Evolutionary conservation across 2,888 invertebrate species (phyloP).

Genomic region (Rhingia rostrata): DNA sequence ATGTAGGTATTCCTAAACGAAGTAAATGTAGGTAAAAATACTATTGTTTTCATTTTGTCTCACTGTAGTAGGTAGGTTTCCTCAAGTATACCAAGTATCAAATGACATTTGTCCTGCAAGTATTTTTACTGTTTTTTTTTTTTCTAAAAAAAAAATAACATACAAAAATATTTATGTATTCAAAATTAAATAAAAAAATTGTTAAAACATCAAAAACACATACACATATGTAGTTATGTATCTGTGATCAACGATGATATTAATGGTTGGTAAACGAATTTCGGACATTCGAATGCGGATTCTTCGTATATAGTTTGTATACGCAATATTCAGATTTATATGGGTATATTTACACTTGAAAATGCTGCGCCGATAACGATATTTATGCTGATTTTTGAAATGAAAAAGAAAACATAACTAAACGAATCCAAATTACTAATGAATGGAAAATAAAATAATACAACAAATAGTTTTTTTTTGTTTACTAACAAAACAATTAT

Average conservation of each 20-base stretch:
- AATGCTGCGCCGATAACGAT: constrained; percentile 68
- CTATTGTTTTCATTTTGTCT: constrained; percentile 37
- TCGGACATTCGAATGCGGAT: constrained; percentile 69
- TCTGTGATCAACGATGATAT: constrained; percentile 67
- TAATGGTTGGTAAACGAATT: constrained; percentile 72
- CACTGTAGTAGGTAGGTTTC: constrained; percentile 73
- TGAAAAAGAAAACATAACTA: constrained; percentile 28
- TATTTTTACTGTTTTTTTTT: constrained; percentile 41
- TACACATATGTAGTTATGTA: constrained; percentile 59
- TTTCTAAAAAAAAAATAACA: constrained; percentile 29
- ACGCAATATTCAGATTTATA: constrained; percentile 38
- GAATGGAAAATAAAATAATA: constrained; percentile 35
- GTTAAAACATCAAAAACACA: constrained; percentile 63
- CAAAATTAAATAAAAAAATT: constrained; percentile 18
- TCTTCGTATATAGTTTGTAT: constrained; percentile 30
- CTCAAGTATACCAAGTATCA: constrained; percentile 80
- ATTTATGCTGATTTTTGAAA: constrained; percentile 54
- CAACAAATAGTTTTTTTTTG: constrained; percentile 31
- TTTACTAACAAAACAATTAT: constrained; percentile 61
- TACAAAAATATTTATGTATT: constrained; percentile 38
- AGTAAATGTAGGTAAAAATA: constrained; percentile 35
- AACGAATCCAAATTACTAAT: constrained; percentile 32
- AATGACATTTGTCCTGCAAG: constrained; percentile 76
- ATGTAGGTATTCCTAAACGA: constrained; percentile 29
- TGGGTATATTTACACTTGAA: constrained; percentile 73